Conservation (phyloP, 2,113 vertebrate genomes). For the Anguilla rostrata region DNA sequence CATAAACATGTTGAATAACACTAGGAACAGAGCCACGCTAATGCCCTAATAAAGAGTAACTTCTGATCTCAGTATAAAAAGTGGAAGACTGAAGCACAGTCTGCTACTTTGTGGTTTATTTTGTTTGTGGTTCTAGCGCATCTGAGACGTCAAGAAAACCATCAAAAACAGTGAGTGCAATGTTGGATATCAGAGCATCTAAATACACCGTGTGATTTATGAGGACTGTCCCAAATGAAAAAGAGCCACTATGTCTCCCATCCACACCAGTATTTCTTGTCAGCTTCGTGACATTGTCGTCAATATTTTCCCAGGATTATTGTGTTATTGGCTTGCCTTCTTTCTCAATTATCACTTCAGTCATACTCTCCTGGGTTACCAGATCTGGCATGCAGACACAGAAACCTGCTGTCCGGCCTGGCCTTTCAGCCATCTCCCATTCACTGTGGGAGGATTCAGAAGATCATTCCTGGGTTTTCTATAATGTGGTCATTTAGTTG, state of each 20-base stretch:
- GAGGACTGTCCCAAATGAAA: neutral
- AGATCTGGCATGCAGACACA: slow-evolving; percentile 18
- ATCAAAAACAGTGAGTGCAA: neutral
- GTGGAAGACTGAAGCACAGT: neutral
- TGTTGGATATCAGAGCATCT: neutral
- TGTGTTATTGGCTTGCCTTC: slow-evolving; percentile 27
- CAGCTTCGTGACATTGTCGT: neutral
- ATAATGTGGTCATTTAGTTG: slow-evolving; percentile 19
- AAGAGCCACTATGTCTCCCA: neutral
- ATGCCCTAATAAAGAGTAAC: neutral
- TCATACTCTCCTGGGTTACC: slow-evolving; percentile 31
- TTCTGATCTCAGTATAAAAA: neutral
- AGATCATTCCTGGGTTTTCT: slow-evolving; percentile 7
- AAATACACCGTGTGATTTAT: neutral
- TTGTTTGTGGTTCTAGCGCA: neutral
- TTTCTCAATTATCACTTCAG: slow-evolving; percentile 31
- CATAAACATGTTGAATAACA: neutral
- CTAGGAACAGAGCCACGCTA: neutral
- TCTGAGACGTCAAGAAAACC: neutral
- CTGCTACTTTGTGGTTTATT: neutral
- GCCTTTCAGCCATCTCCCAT: slow-evolving; percentile 12
- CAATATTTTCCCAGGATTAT: slow-evolving; percentile 30
- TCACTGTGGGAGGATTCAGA: slow-evolving; percentile 19
- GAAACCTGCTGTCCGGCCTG: neutral
- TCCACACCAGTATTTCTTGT: slow-evolving; percentile 6